Evolutionary conservation across 2,888 invertebrate species (phyloP).

Genomic region (Ferrisia virgata): DNA sequence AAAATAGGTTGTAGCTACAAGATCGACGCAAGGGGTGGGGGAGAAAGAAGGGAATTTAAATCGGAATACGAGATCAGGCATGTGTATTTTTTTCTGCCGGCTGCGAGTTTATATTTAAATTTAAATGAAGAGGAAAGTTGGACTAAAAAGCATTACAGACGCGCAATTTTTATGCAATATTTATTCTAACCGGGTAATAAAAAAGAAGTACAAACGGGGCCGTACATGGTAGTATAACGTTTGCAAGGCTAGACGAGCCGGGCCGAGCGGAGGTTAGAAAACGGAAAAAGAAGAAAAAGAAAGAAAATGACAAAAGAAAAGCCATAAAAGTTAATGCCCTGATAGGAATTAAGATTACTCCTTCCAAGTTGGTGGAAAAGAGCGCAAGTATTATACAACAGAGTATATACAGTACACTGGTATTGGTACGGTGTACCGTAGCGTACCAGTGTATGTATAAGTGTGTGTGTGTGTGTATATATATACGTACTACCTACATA

Average conservation of each 20-base stretch:
- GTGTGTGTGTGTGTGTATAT: too few species aligned
- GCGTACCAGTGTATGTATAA: too few species aligned
- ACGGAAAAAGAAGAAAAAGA: constrained; percentile 8
- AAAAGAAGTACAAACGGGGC: constrained; percentile 27
- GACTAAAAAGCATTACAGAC: constrained; percentile 2
- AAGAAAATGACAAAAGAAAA: constrained; percentile 38
- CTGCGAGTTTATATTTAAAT: constrained; percentile 38
- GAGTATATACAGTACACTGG: too few species aligned
- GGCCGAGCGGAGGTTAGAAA: background rate
- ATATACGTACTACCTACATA: too few species aligned
- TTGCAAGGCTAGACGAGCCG: background rate
- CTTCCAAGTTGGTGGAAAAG: constrained; percentile 11
- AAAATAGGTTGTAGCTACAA: background rate
- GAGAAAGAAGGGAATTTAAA: constrained; percentile 5
- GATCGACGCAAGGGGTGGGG: too few species aligned
- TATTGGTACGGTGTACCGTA: too few species aligned
- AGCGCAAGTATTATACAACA: background rate
- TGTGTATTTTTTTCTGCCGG: background rate
- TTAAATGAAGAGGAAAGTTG: constrained; percentile 40
- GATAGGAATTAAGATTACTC: constrained; percentile 45
- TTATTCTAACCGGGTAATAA: constrained; percentile 38
- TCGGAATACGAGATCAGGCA: constrained; percentile 1
- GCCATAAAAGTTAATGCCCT: constrained; percentile 41
- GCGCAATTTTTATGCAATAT: constrained; percentile 36
- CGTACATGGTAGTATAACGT: background rate